These are phyloP conservation scores for Hirtodrosophila histrioides DNA, from an alignment of 2,888 invertebrate species.

Conservation along the genomic window DNA sequence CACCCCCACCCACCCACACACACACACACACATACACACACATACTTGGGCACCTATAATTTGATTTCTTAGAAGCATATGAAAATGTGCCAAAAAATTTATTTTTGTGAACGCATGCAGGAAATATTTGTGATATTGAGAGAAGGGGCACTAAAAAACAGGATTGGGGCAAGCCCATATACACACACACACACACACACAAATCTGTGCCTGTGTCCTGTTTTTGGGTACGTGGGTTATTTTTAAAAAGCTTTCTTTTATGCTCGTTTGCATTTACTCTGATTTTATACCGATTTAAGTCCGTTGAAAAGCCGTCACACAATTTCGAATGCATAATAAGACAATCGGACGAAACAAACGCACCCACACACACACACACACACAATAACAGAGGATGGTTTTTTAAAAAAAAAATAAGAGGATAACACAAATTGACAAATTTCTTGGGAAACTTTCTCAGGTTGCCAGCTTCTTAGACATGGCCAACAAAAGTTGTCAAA, in stretches of 20 bases:
- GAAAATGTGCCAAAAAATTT: conserved; percentile 56
- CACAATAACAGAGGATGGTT: conserved; percentile 1
- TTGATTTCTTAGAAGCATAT: conserved; percentile 67
- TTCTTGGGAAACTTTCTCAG: conserved; percentile 34
- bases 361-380: conserved; percentile 12
- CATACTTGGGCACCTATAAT: conserved; percentile 60
- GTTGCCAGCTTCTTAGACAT: conserved; percentile 50
- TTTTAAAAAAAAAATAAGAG: conserved; percentile 33
- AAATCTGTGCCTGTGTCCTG: conserved; percentile 14
- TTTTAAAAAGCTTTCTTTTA: conserved; percentile 72
- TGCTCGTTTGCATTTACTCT: conserved; percentile 71
- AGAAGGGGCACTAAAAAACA: conserved; percentile 8
- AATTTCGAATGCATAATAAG: conserved; percentile 66
- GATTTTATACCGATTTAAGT: conserved; percentile 72
- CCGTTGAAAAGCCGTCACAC: conserved; percentile 67
- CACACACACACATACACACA: conserved; percentile 17
- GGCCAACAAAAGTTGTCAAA: conserved; percentile 49
- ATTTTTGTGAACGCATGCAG: conserved; percentile 60
- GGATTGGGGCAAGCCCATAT: background rate
- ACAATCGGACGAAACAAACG: conserved; percentile 52
- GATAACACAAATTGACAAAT: conserved; percentile 69
- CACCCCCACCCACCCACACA: conserved; percentile 12
- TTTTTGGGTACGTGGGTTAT: conserved; percentile 41
- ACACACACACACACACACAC: conserved; percentile 16
- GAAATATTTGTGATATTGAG: conserved; percentile 48